Base-by-base conservation (phyloP, 2,888 invertebrate genomes). In the Electrophaes corylata region DNA sequence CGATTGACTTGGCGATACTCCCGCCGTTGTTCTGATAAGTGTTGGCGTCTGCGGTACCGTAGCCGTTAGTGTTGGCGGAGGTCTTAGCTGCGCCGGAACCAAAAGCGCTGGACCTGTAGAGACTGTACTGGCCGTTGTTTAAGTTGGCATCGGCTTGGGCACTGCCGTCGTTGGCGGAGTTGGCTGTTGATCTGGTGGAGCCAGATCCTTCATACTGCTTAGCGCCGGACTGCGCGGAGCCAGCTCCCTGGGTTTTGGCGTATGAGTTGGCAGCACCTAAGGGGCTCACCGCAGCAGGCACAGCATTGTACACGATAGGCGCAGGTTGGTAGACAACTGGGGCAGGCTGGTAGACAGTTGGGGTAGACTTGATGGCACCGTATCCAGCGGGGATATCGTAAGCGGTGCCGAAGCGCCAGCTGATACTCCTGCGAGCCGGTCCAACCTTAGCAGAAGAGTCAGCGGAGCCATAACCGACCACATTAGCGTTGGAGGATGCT, bases 341-440 rank as follows among this genome's bases (percentile, higher is more conserved):
- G 5, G 77, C 72, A 14, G 56, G 33, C 33, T 54, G 47, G 54
- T 62, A 62, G 14, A 40, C 53, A n/a, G 45, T 37, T 20, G 19
- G 58, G 48, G 31, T 44, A 33, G 57, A 23, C 37, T 51, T 51
- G 39, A 54, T 44, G 23, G 64, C 29, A 11, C 61, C 64, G 53
- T 64, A 65, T 31, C 67, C 67, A 26, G 77, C 70, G n/a, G 86
- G 87, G 10, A 60, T 60, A 48, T 78, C 80, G 63, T 89, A 90
- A 1, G 74, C 64, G 19, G 86, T 84, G 11, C 90, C 90, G 63
- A 90, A 89, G 35, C 77, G 84, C 90, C 90, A 90, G 57, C 78
- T 78, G 70, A 84, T 81, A 47, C 76, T 74, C 51, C 77, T 80
- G 44, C 78, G 73, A 50, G 69, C 57, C 12, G 58, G 52, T 31